Evolutionary conservation across 2,888 invertebrate species (phyloP).

Genomic region (Drosophila glabriapex): DNA sequence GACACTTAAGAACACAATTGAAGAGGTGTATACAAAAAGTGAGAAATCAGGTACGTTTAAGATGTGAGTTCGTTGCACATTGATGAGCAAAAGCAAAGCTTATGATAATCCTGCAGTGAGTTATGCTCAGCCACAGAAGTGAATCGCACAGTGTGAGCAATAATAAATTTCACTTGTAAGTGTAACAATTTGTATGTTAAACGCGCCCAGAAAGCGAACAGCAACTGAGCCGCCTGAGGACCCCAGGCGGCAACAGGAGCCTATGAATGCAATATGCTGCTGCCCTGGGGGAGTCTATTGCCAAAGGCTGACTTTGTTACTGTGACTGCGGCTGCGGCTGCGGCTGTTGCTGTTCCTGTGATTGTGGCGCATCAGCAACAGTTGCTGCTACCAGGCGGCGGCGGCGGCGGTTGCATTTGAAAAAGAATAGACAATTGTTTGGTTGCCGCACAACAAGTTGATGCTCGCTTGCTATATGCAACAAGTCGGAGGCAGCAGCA

Average conservation of each 20-base stretch:
- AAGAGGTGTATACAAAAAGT: conserved; percentile 22
- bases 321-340: conserved; percentile 24
- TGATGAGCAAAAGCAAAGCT: conserved; percentile 8
- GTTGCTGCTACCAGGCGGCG: conserved; percentile 68
- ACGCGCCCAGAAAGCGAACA: conserved; percentile 64
- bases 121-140: conserved; percentile 46
- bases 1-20: conserved; percentile 37
- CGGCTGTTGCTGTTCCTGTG: conserved; percentile 29
- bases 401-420: conserved; percentile 73
- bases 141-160: conserved; percentile 62
- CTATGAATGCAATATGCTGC: conserved; percentile 27
- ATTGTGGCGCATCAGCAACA: conserved; percentile 37
- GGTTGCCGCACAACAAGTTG: conserved; percentile 74
- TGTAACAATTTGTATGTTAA: conserved; percentile 84
- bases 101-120: conserved; percentile 58
- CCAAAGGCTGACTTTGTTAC: conserved; percentile 21
- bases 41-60: conserved; percentile 52
- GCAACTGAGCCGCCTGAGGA: conserved; percentile 22
- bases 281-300: conserved; percentile 79
- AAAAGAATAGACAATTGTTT: conserved; percentile 80
- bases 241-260: conserved; percentile 46
- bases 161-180: conserved; percentile 83
- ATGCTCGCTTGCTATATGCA: conserved; percentile 52
- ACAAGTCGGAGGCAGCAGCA: conserved; percentile 12
- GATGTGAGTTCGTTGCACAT: conserved; percentile 29